Conservation (phyloP, 1,140 invertebrate species). For the Sinonovacula constricta region DNA sequence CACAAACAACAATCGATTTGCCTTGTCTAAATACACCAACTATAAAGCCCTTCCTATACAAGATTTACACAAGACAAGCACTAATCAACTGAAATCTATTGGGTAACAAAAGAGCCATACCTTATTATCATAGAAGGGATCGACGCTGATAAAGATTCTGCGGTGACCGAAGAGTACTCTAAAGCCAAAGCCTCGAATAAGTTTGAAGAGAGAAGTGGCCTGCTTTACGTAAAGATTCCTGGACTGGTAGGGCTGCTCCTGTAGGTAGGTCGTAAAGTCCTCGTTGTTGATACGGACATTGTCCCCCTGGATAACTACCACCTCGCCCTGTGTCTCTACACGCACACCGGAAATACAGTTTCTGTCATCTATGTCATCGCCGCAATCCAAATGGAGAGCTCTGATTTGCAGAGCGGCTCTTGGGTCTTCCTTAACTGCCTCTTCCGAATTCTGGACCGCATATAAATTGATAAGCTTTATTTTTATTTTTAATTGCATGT, state of each 20-base stretch:
- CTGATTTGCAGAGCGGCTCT: constrained; percentile 44
- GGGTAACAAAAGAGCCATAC: constrained; percentile 17
- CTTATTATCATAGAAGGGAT: constrained; percentile 59
- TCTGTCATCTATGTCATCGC: constrained; percentile 11
- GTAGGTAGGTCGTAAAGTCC: constrained; percentile 23
- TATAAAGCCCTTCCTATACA: too few relatives aligned
- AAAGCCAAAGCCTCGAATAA: constrained; percentile 55
- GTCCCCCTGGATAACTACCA: constrained; percentile 41
- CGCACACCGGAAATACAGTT: constrained; percentile 45
- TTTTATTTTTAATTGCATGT: too few relatives aligned
- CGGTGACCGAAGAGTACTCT: constrained; percentile 39
- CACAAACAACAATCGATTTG: too few relatives aligned
- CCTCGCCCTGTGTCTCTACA: constrained; percentile 39
- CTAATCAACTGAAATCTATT: too few relatives aligned
- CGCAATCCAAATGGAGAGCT: constrained; percentile 38
- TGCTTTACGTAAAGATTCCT: constrained; percentile 52
- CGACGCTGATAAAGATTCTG: constrained; percentile 47
- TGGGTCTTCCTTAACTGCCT: constrained; percentile 32
- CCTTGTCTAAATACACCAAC: too few relatives aligned
- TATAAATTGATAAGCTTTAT: too few relatives aligned
- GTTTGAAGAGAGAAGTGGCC: constrained; percentile 43
- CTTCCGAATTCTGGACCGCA: too few relatives aligned
- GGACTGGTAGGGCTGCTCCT: constrained; percentile 46
- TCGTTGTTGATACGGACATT: constrained; percentile 44
- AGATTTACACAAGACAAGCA: too few relatives aligned